phyloP scores from a whole-genome alignment of 1,140 invertebrate genomes.

The Cydia amplana region DNA sequence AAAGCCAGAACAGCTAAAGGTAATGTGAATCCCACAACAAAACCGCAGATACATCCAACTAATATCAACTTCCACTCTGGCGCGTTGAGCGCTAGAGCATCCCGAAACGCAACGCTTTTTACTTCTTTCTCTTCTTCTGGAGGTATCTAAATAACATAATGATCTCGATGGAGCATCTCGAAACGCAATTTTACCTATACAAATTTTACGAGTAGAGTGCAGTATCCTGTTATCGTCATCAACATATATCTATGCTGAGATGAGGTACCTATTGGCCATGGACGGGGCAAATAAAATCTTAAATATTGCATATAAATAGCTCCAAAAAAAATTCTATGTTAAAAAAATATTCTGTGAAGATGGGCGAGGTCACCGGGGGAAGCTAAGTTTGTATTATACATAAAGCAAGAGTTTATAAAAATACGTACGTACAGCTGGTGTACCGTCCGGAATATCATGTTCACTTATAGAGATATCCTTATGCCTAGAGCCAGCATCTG shows the following conservation, averaged over 20 bases:
- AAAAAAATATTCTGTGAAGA: no score
- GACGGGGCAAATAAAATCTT: no score
- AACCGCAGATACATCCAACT: conserved; percentile 82
- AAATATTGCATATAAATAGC: no score
- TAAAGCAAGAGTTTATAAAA: background rate
- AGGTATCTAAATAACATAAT: background rate
- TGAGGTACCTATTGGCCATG: no score
- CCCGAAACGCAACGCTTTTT: conserved; percentile 41
- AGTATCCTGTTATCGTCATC: no score
- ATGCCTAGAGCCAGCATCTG: background rate
- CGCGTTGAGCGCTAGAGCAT: conserved; percentile 83
- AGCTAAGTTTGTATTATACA: no score
- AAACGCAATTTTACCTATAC: no score
- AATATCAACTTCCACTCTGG: conserved; percentile 85
- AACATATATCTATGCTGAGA: no score
- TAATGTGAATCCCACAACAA: conserved; percentile 84
- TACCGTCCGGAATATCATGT: background rate
- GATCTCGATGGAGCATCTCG: no score
- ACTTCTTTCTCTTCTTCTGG: conserved; percentile 9
- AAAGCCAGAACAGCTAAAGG: conserved; percentile 89
- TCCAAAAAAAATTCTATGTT: no score
- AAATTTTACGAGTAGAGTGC: no score
- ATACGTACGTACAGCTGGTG: conserved; percentile 5
- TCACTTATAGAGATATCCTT: background rate
- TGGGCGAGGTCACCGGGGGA: no score